phyloP scores from a whole-genome alignment of 2,888 invertebrate genomes.

The Criorhina ranunculi region DNA sequence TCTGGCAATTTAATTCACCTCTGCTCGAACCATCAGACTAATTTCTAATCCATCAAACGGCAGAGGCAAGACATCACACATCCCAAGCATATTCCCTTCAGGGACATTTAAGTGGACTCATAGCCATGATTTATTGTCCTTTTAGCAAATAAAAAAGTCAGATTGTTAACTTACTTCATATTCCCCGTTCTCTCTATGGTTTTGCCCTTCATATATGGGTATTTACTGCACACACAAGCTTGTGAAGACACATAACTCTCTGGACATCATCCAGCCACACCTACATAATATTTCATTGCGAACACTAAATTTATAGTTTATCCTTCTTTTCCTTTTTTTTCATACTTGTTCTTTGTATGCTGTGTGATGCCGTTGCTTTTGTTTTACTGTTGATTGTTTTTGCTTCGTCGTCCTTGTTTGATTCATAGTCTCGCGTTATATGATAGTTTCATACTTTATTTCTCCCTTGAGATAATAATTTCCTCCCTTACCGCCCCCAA shows the following conservation, averaged over 20 bases:
- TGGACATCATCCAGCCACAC: constrained; percentile 75
- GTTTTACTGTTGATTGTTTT: constrained; percentile 71
- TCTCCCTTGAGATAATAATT: constrained; percentile 68
- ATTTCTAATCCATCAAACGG: constrained; percentile 73
- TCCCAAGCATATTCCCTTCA: constrained; percentile 62
- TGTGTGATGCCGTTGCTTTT: constrained; percentile 27
- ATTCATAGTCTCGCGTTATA: constrained; percentile 71
- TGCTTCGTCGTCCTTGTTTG: constrained; percentile 56
- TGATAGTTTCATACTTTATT: constrained; percentile 71
- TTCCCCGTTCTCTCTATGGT: constrained; percentile 13
- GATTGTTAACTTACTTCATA: constrained; percentile 53
- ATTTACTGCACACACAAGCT: constrained; percentile 53
- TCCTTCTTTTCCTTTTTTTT: constrained; percentile 54
- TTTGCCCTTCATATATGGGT: constrained; percentile 1
- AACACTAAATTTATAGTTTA: constrained; percentile 76
- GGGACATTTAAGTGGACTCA: constrained; percentile 74
- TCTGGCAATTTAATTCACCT: constrained; percentile 61
- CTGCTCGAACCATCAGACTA: constrained; percentile 54
- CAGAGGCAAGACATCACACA: constrained; percentile 72
- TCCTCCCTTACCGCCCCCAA: constrained; percentile 1
- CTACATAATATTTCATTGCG: constrained; percentile 75
- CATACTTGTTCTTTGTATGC: neutral
- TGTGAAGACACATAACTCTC: constrained; percentile 59
- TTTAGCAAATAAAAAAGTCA: constrained; percentile 75
- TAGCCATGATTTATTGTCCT: constrained; percentile 74